Evolutionary conservation across 1,140 invertebrate genomes (phyloP), one percentile per base, ranked within the genome.

Genomic region (Euwallacea similis): DNA sequence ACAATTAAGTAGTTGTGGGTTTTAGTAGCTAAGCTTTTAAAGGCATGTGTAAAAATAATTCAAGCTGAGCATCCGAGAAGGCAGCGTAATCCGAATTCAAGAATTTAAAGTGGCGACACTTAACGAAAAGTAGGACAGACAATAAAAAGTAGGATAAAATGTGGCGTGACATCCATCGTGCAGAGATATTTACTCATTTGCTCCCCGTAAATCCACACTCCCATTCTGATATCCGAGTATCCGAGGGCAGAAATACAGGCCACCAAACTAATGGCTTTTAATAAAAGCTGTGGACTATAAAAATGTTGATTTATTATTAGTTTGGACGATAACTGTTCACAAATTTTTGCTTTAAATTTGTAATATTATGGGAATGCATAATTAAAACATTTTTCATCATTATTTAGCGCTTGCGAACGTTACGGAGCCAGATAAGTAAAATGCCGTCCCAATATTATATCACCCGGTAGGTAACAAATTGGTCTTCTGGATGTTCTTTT

Each of bases 261-360:
- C 70, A 73, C 66, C 58, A 77, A 80, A 80, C 77, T 80, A 81
- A 81, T 81, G 79, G 79, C 79, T 81, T 80, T 79, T 81, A 79
- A 81, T 80, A 80, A 81, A 80, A 81, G 78, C 75, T 72, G 58
- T 58, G 72, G 78, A 78, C 79, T 78, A 80, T 81, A 81, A 81
- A 81, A 81, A 79, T 81, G 78, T 79, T 81, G 79, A 81, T 81
- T 81, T 81, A 81, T 79, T 78, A 76, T 79, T 78, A 77, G 77
- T 77, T 76, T 72, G 75, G 74, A 69, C 75, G 77, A 78, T 78
- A 75, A 77, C 74, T 73, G 73, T 75, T 77, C 75, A 76, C 79
- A 77, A 78, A 79, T 79, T 80, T 80, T 78, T 78, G 62, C 76
- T 61, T 73, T 66, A 74, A 78, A 77, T 78, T 76, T 76, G 53